Conservation (phyloP, 2,888 invertebrate species). For the Digitonthophagus gazella region DNA sequence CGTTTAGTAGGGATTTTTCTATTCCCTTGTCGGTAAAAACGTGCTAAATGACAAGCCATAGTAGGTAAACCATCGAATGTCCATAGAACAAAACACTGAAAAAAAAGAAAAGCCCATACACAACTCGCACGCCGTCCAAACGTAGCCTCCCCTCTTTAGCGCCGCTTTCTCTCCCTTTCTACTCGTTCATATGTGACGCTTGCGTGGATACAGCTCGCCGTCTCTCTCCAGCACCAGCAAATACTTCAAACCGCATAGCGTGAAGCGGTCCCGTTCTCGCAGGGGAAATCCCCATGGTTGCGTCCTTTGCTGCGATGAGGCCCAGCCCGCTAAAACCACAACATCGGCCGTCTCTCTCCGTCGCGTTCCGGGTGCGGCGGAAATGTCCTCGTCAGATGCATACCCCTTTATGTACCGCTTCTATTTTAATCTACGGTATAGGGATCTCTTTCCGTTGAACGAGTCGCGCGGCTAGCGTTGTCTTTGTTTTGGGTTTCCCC, state of each 20-base stretch:
- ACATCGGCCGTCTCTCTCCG: conserved; percentile 62
- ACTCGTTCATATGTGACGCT: conserved; percentile 46
- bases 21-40: background rate
- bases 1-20: background rate
- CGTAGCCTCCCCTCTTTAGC: conserved; percentile 19
- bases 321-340: conserved; percentile 69
- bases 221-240: conserved; percentile 55
- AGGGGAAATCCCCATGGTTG: conserved; percentile 61
- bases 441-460: conserved; percentile 41
- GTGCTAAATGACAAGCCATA: conserved; percentile 50
- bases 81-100: background rate
- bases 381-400: conserved; percentile 46
- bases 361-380: conserved; percentile 52
- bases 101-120: background rate
- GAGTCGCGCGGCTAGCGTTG: conserved; percentile 5
- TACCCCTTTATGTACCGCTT: conserved; percentile 51
- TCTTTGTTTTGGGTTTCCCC: conserved; percentile 37
- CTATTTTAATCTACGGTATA: conserved; percentile 51
- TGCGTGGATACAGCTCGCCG: conserved; percentile 49
- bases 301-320: conserved; percentile 66
- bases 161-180: conserved; percentile 20
- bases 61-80: conserved; percentile 40
- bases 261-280: conserved; percentile 63
- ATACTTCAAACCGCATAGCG: conserved; percentile 57
- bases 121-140: background rate